Percentiles rank a stretch among this genome's conserved stretches.
Conservation (phyloP, 2,113 vertebrate genomes). For the Nycticebus coucang region DNA sequence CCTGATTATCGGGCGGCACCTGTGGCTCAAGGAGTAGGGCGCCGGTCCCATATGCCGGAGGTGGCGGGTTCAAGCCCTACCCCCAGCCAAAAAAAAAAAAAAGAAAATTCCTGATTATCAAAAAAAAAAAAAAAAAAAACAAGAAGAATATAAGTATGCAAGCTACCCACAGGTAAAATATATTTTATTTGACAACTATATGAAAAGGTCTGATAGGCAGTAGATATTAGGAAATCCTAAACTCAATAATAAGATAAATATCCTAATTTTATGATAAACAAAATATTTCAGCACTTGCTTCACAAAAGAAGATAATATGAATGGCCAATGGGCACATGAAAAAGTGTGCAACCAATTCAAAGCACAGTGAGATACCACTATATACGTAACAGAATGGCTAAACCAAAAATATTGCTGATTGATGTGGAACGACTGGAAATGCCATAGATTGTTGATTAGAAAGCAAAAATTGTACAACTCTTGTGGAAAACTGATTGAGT, state of each 20-base stretch:
- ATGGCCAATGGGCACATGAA: neutral
- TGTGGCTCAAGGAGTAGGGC: no score
- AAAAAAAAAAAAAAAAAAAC: neutral
- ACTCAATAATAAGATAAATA: neutral
- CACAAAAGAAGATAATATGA: neutral
- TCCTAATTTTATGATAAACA: neutral
- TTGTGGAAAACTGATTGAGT: neutral
- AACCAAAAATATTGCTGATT: neutral
- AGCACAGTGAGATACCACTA: neutral
- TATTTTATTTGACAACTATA: neutral
- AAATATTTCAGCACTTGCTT: neutral
- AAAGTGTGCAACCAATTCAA: neutral
- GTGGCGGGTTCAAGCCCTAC: no score
- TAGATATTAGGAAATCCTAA: neutral
- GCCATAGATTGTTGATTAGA: neutral
- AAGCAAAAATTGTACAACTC: neutral
- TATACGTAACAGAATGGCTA: neutral
- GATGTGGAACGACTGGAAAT: neutral
- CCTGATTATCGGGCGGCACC: no score
- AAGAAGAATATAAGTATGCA: neutral
- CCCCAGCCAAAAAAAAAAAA: no score
- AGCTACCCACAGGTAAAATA: neutral
- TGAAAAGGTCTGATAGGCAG: neutral
- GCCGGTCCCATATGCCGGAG: no score
- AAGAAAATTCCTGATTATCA: neutral